phyloP scores from a whole-genome alignment of 2,888 invertebrate species.

The Acleris holmiana region DNA sequence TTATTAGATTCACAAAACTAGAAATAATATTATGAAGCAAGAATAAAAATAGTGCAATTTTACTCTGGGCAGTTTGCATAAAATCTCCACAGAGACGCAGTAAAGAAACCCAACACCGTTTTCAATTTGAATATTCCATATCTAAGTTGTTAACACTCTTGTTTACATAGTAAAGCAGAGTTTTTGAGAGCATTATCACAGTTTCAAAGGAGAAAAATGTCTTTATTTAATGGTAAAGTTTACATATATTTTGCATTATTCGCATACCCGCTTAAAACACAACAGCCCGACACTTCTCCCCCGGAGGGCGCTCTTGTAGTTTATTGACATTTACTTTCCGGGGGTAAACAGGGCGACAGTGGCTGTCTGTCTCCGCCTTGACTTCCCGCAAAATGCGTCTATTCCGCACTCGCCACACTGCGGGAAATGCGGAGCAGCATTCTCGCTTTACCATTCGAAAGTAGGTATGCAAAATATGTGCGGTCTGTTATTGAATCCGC shows the following conservation, averaged over 20 bases:
- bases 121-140: slow-evolving; percentile 32
- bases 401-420: slow-evolving; percentile 32
- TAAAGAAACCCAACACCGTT: slow-evolving; percentile 17
- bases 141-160: slow-evolving; percentile 23
- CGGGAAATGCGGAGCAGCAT: slow-evolving; percentile 13
- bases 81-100: slow-evolving; percentile 16
- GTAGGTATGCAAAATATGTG: slow-evolving; percentile 31
- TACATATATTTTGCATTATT: slow-evolving; percentile 55
- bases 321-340: slow-evolving; percentile 83
- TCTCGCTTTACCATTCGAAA: slow-evolving; percentile 17
- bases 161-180: slow-evolving; percentile 28
- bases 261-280: slow-evolving; percentile 57
- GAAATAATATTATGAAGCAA: no score
- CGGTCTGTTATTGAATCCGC: slow-evolving; percentile 31
- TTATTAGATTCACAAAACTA: no score
- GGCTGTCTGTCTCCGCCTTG: slow-evolving; percentile 60
- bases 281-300: slow-evolving; percentile 64
- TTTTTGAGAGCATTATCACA: slow-evolving; percentile 9
- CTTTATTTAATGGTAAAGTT: slow-evolving; percentile 41
- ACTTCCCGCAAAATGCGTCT: slow-evolving; percentile 50
- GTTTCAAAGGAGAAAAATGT: slow-evolving; percentile 34
- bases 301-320: slow-evolving; percentile 69
- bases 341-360: slow-evolving; percentile 73
- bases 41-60: not conserved
- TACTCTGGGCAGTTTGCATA: slow-evolving; percentile 16